Evolutionary conservation across 2,888 invertebrate species (phyloP).

Genomic region (Cordilura impudica): DNA sequence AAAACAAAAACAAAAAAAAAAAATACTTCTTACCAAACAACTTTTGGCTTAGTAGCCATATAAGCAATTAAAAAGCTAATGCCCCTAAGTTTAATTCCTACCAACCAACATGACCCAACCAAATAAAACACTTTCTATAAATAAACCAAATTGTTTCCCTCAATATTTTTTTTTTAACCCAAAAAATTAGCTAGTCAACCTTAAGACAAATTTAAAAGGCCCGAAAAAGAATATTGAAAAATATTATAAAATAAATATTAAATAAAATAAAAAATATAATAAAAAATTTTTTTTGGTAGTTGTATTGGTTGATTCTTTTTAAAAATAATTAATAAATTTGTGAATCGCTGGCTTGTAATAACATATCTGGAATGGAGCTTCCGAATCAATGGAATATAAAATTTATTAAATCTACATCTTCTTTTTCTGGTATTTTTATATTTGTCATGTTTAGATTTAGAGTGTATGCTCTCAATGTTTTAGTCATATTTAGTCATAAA

Average conservation of each 20-base stretch:
- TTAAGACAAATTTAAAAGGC: slow-evolving; percentile 15
- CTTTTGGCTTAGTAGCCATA: slow-evolving; percentile 46
- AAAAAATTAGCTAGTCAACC: slow-evolving; percentile 46
- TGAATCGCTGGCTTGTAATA: no score
- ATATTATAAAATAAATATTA: background rate
- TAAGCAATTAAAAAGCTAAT: slow-evolving; percentile 42
- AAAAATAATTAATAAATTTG: no score
- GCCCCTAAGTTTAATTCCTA: slow-evolving; percentile 23
- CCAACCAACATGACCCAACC: slow-evolving; percentile 5
- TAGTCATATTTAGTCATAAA: slow-evolving; percentile 40
- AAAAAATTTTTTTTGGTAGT: no score
- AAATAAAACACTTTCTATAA: slow-evolving; percentile 48
- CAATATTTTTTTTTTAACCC: slow-evolving; percentile 14
- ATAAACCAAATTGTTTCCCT: slow-evolving; percentile 30
- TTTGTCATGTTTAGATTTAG: slow-evolving; percentile 38
- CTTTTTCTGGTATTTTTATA: background rate
- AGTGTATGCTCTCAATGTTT: slow-evolving; percentile 60
- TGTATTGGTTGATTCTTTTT: no score
- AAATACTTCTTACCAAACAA: slow-evolving; percentile 14
- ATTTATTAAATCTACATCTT: background rate
- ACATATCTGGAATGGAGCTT: no score
- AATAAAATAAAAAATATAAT: no score
- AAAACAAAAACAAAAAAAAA: slow-evolving; percentile 39
- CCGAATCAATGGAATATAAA: no score
- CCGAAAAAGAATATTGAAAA: slow-evolving; percentile 9